Evolutionary conservation across 1,140 invertebrate genomes (phyloP), one percentile per base, ranked within the genome.

Genomic region (Penaeus japonicus): DNA sequence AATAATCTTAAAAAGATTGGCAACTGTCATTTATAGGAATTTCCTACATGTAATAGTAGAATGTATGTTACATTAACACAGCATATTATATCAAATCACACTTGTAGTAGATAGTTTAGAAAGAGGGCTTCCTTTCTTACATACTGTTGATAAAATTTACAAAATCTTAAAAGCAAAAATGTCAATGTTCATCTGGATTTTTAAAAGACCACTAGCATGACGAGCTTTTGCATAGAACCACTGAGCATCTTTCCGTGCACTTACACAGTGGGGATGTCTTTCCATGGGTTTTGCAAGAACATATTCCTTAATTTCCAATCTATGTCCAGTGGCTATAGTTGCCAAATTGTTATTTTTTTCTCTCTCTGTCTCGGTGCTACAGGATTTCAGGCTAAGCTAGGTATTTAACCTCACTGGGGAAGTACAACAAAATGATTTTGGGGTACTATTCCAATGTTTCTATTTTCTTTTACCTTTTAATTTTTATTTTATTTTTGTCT

Each of bases 401-500:
- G 85, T 87, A 87, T 87, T 87, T 87, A 87, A 87, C 85, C 85
- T 87, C 85, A 87, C 77, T 87, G 85, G 79, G 85, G 85, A 87
- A 87, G 85, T 87, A 87, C 85, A 87, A 87, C 78, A 87, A 87
- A 87, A 87, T 87, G 59, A 62, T 80, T 65, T 87, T 65, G 47
- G 78, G 85, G 57, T 87, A 54, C 22, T 47, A 70, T 81, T 81
- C 78, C 78, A 81, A 22, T 53, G 59, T 81, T 62, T 39, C 7
- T 47, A 12, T 47, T 47, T 47, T 4, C 39, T 47, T 47, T 47
- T 47, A 47, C 39, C 12, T 47, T 47, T 47, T 47, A 0, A 47
- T 47, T 47, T 47, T 47, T 47, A 0, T 10, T 47, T 47, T 47
- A 39, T 47, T 47, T 47, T 47, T 47, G 39, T 47, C 39, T 47